These are phyloP conservation scores for Tuta absoluta DNA, from an alignment of 2,888 invertebrate genomes.

Conservation along the genomic window DNA sequence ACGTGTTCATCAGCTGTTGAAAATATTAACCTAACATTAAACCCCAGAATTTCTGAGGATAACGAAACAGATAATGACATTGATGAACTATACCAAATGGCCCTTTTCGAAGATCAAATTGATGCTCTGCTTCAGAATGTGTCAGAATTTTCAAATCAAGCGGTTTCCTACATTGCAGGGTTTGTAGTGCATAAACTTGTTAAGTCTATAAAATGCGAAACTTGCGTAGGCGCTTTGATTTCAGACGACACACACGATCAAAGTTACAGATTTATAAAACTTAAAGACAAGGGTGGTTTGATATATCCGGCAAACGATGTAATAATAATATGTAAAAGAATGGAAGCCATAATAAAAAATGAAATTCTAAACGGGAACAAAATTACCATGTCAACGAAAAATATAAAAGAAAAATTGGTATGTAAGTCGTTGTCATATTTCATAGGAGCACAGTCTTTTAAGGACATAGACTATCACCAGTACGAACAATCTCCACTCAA, in stretches of 20 bases:
- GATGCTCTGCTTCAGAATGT: not conserved
- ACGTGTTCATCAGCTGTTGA: not conserved
- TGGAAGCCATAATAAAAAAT: not conserved
- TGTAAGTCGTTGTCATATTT: not conserved
- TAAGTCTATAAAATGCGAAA: not conserved
- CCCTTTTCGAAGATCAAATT: not conserved
- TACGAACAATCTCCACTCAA: not conserved
- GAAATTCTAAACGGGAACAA: not conserved
- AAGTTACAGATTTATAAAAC: not conserved
- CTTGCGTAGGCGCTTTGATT: not conserved
- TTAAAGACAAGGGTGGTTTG: not conserved
- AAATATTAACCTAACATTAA: not conserved
- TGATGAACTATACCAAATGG: not conserved
- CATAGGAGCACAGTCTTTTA: not conserved
- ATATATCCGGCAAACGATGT: conserved; percentile 9
- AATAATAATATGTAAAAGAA: not conserved
- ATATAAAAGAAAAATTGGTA: not conserved
- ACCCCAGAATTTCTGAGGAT: not conserved
- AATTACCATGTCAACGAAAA: conserved; percentile 5
- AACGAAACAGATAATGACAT: not conserved
- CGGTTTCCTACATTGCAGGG: conserved; percentile 12
- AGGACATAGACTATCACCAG: not conserved
- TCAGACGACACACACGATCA: not conserved
- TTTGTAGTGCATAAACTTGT: not conserved
- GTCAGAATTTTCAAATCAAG: not conserved